Evolutionary conservation across 1,140 invertebrate species (phyloP).

Genomic region (Anoplophora glabripennis): DNA sequence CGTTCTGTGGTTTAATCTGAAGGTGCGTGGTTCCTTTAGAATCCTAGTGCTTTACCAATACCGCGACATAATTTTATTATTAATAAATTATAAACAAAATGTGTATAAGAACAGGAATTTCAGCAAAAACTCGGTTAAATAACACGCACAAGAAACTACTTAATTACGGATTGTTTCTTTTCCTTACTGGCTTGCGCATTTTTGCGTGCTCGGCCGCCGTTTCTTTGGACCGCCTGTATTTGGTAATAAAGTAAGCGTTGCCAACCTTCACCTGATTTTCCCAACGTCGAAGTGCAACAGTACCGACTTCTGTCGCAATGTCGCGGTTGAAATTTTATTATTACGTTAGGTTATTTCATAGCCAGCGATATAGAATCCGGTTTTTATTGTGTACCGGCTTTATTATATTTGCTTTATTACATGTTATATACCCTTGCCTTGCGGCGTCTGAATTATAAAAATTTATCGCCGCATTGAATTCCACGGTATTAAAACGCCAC

Average conservation of each 20-base stretch:
- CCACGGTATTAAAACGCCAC: too few species aligned
- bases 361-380: neutral
- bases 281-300: slow-evolving; percentile 15
- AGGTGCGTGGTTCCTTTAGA: too few species aligned
- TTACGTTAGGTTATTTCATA: slow-evolving; percentile 14
- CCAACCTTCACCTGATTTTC: slow-evolving; percentile 28
- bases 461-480: too few species aligned
- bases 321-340: slow-evolving; percentile 17
- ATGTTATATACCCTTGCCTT: too few species aligned
- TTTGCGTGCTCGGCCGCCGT: neutral
- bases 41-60: too few species aligned
- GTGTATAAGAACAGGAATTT: too few species aligned
- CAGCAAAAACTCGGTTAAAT: too few species aligned
- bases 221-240: slow-evolving; percentile 10
- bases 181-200: slow-evolving; percentile 2
- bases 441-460: too few species aligned
- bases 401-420: neutral
- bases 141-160: too few species aligned
- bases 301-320: slow-evolving; percentile 15
- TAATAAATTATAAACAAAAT: too few species aligned
- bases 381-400: slow-evolving; percentile 1
- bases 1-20: too few species aligned
- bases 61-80: too few species aligned
- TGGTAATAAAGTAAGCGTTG: slow-evolving; percentile 21
- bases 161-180: slow-evolving; percentile 4